These are phyloP conservation scores for Ceraclea dissimilis DNA, from an alignment of 2,888 invertebrate genomes.

Conservation along the genomic window DNA sequence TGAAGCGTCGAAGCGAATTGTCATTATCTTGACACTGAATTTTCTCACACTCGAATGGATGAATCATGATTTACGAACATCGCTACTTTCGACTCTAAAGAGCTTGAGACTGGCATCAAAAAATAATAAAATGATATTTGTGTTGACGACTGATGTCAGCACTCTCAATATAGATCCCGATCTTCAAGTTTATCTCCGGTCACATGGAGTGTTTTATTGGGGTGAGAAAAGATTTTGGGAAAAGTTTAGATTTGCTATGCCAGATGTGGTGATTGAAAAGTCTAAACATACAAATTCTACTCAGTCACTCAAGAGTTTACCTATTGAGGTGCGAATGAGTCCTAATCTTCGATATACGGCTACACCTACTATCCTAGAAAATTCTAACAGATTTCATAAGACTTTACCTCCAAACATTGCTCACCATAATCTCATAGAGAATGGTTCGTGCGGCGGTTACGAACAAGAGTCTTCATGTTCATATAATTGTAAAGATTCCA, in stretches of 20 bases:
- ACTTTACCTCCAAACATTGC: conserved; percentile 37
- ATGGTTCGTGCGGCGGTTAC: conserved; percentile 33
- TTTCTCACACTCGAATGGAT: conserved; percentile 60
- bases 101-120: conserved; percentile 36
- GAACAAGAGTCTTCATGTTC: conserved; percentile 57
- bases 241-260: conserved; percentile 75
- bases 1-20: conserved; percentile 46
- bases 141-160: conserved; percentile 57
- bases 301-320: conserved; percentile 43
- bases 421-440: conserved; percentile 43
- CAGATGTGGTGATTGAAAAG: conserved; percentile 59
- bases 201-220: conserved; percentile 67
- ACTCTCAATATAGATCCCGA: conserved; percentile 68
- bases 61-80: conserved; percentile 52
- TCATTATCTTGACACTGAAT: conserved; percentile 62
- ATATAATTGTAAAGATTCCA: conserved; percentile 60
- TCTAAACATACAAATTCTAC: conserved; percentile 53
- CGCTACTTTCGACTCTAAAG: conserved; percentile 43
- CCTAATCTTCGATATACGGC: conserved; percentile 57
- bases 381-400: conserved; percentile 36
- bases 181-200: conserved; percentile 62
- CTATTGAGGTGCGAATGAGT: conserved; percentile 32
- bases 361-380: conserved; percentile 61
- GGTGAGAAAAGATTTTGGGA: conserved; percentile 86
- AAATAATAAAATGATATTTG: conserved; percentile 46